A percentile compares a stretch with the other conserved stretches of the same genome.
phyloP scores from a whole-genome alignment of 2,113 vertebrate genomes.

The Antennarius striatus region DNA sequence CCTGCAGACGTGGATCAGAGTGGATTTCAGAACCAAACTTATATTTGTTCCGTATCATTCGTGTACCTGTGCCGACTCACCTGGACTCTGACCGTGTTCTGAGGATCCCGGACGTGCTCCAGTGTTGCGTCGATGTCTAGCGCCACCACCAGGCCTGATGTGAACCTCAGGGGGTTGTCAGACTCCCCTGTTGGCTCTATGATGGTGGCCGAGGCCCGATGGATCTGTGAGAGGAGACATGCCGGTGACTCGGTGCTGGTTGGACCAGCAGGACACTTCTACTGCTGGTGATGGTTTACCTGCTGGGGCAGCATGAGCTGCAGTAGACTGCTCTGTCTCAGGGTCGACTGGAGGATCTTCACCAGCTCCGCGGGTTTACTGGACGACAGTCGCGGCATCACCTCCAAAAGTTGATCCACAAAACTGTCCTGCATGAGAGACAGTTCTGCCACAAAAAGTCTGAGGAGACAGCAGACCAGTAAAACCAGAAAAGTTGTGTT shows the following conservation, averaged over 20 bases:
- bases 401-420: conserved; percentile 91
- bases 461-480: conserved; percentile 45
- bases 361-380: conserved; percentile 91
- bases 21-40: too few species aligned
- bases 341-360: conserved; percentile 91
- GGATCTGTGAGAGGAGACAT: conserved; percentile 79
- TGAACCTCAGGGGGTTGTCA: conserved; percentile 94
- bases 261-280: too few species aligned
- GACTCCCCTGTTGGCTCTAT: conserved; percentile 96
- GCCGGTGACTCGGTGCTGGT: background rate
- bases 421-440: conserved; percentile 93
- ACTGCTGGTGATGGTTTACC: conserved; percentile 69
- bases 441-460: conserved; percentile 89
- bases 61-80: conserved; percentile 62
- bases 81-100: conserved; percentile 92
- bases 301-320: conserved; percentile 89
- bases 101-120: conserved; percentile 92
- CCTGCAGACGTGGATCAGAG: conserved; percentile 68
- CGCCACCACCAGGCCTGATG: conserved; percentile 91
- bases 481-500: too few species aligned
- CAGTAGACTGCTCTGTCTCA: conserved; percentile 90
- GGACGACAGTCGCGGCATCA: conserved; percentile 91
- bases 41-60: too few species aligned
- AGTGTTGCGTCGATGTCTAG: conserved; percentile 93
- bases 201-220: conserved; percentile 89